Conservation (phyloP, 2,888 invertebrate species). For the Macroteleia sp. region DNA sequence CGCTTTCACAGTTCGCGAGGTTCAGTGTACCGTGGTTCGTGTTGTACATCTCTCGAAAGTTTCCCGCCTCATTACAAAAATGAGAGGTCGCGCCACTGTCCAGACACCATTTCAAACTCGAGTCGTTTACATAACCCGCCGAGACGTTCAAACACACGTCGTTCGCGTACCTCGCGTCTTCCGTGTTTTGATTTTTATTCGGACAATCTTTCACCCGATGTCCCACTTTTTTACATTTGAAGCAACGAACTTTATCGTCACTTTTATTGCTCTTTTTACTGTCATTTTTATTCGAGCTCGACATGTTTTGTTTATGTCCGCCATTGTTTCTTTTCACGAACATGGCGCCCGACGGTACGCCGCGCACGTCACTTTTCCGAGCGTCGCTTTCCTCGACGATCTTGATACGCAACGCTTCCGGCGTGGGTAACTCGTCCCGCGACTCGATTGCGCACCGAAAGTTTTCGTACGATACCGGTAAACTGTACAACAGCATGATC, state of each 20-base stretch:
- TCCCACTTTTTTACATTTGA: slow-evolving; percentile 11
- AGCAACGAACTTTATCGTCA: slow-evolving; percentile 2
- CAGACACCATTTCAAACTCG: slow-evolving; percentile 12
- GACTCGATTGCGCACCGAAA: too few species aligned
- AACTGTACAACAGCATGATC: slow-evolving; percentile 57
- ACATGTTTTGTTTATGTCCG: slow-evolving; percentile 1
- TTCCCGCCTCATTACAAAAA: not conserved
- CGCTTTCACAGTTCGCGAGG: slow-evolving; percentile 10
- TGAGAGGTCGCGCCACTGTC: slow-evolving; percentile 24
- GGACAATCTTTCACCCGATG: slow-evolving; percentile 3
- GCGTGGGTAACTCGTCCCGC: too few species aligned
- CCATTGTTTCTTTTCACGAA: slow-evolving; percentile 1
- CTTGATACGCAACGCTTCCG: too few species aligned
- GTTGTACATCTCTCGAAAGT: slow-evolving; percentile 9
- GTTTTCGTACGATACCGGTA: slow-evolving; percentile 58
- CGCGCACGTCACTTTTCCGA: too few species aligned
- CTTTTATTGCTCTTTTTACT: not conserved
- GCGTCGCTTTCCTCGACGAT: too few species aligned
- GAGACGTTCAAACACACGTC: slow-evolving; percentile 18
- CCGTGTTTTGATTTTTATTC: slow-evolving; percentile 2
- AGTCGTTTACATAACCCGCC: not conserved
- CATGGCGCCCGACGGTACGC: too few species aligned
- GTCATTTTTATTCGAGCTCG: not conserved
- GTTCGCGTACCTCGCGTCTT: slow-evolving; percentile 6
- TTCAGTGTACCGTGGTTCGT: slow-evolving; percentile 7